phyloP scores from a whole-genome alignment of 1,140 invertebrate species.

The Thaumatotibia leucotreta region DNA sequence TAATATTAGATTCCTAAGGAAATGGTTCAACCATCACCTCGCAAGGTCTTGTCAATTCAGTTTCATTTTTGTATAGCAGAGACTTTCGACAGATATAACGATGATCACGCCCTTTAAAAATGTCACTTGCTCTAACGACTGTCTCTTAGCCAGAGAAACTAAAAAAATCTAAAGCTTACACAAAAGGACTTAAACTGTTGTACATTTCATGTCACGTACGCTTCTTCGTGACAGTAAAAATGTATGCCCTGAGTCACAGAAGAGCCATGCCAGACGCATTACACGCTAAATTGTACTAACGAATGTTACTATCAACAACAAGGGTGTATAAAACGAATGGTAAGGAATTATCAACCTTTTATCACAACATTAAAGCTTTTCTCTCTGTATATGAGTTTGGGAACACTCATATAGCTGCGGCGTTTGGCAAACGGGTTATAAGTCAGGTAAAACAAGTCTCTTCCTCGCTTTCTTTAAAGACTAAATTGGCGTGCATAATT shows the following conservation, averaged over 20 bases:
- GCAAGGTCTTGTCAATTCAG: no score
- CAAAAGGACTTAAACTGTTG: background rate
- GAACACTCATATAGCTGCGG: background rate
- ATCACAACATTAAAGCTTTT: background rate
- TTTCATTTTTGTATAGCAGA: no score
- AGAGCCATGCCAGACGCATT: background rate
- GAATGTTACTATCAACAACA: background rate
- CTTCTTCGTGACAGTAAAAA: background rate
- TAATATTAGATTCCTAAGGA: no score
- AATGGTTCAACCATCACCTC: no score
- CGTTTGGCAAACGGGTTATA: background rate
- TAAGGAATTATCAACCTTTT: background rate
- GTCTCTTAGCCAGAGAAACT: background rate
- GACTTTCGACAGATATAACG: no score
- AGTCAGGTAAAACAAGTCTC: background rate
- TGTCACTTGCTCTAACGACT: background rate
- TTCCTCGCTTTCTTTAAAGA: background rate
- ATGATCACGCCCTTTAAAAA: background rate
- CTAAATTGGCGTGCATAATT: background rate
- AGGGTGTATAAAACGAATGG: background rate
- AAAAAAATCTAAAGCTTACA: background rate
- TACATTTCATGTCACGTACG: background rate
- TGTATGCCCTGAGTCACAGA: background rate
- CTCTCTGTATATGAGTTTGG: background rate
- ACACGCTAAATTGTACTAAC: background rate